phyloP scores from a whole-genome alignment of 1,140 invertebrate species.

The Drosophila nannoptera region DNA sequence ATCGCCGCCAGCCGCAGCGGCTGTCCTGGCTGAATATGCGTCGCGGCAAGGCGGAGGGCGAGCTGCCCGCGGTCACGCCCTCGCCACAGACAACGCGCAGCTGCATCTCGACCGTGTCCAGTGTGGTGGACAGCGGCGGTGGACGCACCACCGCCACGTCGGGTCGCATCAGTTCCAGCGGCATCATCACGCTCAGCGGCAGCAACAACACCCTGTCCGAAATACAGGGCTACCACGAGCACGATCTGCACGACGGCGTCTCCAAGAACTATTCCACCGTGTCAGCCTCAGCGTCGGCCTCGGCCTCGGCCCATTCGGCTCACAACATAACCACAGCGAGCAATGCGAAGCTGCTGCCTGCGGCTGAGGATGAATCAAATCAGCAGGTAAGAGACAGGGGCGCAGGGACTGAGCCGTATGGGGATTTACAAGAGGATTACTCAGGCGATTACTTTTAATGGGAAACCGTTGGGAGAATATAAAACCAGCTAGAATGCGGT shows the following conservation, averaged over 20 bases:
- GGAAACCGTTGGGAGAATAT: neutral
- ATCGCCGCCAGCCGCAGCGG: constrained; percentile 69
- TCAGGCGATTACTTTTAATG: neutral
- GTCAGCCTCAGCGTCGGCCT: constrained; percentile 52
- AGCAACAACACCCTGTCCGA: constrained; percentile 75
- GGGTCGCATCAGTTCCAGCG: constrained; percentile 73
- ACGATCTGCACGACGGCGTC: constrained; percentile 55
- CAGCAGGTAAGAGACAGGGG: constrained; percentile 62
- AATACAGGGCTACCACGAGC: constrained; percentile 63
- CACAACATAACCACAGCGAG: constrained; percentile 74
- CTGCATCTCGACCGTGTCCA: constrained; percentile 74
- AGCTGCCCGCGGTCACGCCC: constrained; percentile 59
- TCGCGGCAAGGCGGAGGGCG: constrained; percentile 57
- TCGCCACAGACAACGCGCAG: constrained; percentile 74
- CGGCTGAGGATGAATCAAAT: constrained; percentile 70
- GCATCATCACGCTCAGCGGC: constrained; percentile 71
- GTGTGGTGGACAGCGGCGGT: constrained; percentile 67
- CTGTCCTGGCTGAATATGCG: constrained; percentile 77
- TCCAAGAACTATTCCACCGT: constrained; percentile 64
- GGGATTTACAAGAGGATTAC: neutral
- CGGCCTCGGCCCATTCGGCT: constrained; percentile 53
- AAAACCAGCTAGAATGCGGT: neutral
- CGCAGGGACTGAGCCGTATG: neutral
- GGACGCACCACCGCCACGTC: constrained; percentile 75
- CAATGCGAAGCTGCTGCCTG: constrained; percentile 68